A percentile compares a stretch with the other conserved stretches of the same genome.
phyloP scores from a whole-genome alignment of 1,140 invertebrate genomes.

The Limonius californicus region DNA sequence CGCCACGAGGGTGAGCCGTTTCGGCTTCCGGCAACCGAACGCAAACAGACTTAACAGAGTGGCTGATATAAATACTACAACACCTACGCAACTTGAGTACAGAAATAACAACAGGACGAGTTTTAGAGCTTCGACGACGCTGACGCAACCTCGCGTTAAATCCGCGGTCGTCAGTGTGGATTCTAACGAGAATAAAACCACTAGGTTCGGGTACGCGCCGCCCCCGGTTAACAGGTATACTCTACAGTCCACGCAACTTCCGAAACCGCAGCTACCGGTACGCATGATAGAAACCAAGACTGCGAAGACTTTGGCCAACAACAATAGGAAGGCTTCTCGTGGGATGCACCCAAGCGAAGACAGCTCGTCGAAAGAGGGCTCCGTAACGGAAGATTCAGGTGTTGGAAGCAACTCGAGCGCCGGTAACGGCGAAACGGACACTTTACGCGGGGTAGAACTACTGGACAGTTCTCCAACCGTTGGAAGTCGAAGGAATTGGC shows the following conservation, averaged over 20 bases:
- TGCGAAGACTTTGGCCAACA: conserved; percentile 69
- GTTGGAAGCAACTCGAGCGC: conserved; percentile 56
- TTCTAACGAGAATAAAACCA: conserved; percentile 36
- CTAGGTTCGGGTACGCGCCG: background rate
- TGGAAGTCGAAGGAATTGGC: conserved; percentile 35
- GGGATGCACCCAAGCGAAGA: conserved; percentile 36
- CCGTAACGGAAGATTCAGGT: conserved; percentile 58
- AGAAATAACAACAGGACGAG: conserved; percentile 30
- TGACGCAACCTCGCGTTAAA: background rate
- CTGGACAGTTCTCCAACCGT: conserved; percentile 43
- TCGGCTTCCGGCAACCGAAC: conserved; percentile 51
- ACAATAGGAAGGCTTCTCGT: conserved; percentile 46
- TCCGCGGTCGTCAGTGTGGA: background rate
- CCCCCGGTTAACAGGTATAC: conserved; percentile 57
- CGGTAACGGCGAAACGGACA: conserved; percentile 40
- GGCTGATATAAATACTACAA: conserved; percentile 44
- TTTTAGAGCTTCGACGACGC: background rate
- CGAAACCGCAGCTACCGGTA: conserved; percentile 66
- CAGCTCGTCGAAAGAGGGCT: conserved; percentile 50
- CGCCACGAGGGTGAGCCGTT: conserved; percentile 50
- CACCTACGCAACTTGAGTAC: conserved; percentile 27
- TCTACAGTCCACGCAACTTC: conserved; percentile 67
- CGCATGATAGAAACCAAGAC: conserved; percentile 61
- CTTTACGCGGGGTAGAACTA: conserved; percentile 40
- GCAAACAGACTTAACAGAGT: conserved; percentile 50